Evolutionary conservation across 2,113 vertebrate species (phyloP), one percentile per base, ranked within the genome.

Genomic region (Peromyscus polionotus): DNA sequence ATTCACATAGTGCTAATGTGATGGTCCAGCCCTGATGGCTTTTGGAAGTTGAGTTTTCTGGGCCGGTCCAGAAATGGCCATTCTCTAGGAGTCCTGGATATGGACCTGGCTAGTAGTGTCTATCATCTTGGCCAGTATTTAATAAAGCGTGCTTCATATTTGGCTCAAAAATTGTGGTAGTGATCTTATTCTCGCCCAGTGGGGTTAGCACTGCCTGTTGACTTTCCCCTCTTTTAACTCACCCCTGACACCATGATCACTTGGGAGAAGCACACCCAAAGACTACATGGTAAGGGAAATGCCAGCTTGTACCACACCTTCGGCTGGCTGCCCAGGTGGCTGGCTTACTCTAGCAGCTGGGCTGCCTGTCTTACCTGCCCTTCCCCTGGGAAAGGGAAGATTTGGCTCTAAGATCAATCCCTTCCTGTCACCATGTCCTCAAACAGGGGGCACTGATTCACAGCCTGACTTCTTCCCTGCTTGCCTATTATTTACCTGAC

Each of bases 241-340:
- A 24, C 3, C 77, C 77, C 91, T 51, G n/a, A 22, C 67, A 48
- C 54, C 39, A 1, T 8, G 16, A 39, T 68, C 11, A 84, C 63
- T 33, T 70, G 7, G 63, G 20, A 88, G 57, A 51, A 42, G 26
- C 51, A 36, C 4, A 57, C 3, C 26, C 87, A 39, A 42, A 61
- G 63, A 51, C 17, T 0, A 26, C 2, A 51, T 59, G 54, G 72
- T 54, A 63, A 90, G 39, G 36, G 26, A 72, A 59, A 3, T 10
- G n/a, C 19, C 22, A 17, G 33, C 16, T 31, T 68, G 33, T 72
- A 81, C 87, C 2, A n/a, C 81, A 57, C 75, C 88, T n/a, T 72
- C 88, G 7, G 73, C 94, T 88, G 77, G 85, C 93, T 90, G 75
- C 79, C 77, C 94, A 73, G 97, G 85, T 45, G 2, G 0, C 96